Evolutionary conservation across 2,797 vertebrate genomes (phyloP).

Genomic region (Poeciliopsis presidionis): DNA sequence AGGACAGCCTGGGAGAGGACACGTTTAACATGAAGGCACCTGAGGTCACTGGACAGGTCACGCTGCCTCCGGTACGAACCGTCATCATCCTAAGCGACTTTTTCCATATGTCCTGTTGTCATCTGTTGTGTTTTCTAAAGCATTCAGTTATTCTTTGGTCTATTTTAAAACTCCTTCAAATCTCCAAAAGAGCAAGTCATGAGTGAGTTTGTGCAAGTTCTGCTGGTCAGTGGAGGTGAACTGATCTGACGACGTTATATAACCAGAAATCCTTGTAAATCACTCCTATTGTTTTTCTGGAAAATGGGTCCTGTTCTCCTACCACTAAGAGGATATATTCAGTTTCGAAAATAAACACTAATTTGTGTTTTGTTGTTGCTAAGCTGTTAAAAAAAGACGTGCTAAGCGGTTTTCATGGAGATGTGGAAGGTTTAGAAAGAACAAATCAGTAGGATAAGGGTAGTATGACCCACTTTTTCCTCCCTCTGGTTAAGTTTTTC

Average conservation of each 20-base stretch:
- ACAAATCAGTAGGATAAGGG: conserved; percentile 44
- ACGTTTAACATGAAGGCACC: conserved; percentile 89
- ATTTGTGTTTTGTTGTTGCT: conserved; percentile 40
- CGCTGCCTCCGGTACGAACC: conserved; percentile 89
- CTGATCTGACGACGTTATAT: conserved; percentile 63
- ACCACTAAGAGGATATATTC: conserved; percentile 54
- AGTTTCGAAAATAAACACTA: conserved; percentile 53
- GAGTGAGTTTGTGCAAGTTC: conserved; percentile 30
- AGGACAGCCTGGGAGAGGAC: conserved; percentile 88
- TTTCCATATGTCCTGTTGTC: neutral
- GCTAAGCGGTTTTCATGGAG: conserved; percentile 36
- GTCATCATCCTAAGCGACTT: neutral
- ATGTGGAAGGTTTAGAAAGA: conserved; percentile 35
- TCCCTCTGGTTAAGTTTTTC: conserved; percentile 7
- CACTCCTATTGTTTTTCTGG: conserved; percentile 55
- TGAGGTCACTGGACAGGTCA: conserved; percentile 92
- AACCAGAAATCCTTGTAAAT: conserved; percentile 58
- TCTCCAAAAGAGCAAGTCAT: conserved; percentile 32
- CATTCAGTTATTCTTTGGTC: neutral
- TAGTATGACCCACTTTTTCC: conserved; percentile 49
- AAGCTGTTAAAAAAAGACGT: conserved; percentile 31
- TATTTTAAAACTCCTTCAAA: conserved; percentile 39
- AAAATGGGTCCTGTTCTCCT: conserved; percentile 51
- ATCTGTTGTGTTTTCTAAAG: conserved; percentile 10
- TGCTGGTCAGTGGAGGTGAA: conserved; percentile 32